Percentiles rank a stretch among this genome's conserved stretches.
Conservation (phyloP, 2,888 invertebrate species). For the Ochropleura plecta region DNA sequence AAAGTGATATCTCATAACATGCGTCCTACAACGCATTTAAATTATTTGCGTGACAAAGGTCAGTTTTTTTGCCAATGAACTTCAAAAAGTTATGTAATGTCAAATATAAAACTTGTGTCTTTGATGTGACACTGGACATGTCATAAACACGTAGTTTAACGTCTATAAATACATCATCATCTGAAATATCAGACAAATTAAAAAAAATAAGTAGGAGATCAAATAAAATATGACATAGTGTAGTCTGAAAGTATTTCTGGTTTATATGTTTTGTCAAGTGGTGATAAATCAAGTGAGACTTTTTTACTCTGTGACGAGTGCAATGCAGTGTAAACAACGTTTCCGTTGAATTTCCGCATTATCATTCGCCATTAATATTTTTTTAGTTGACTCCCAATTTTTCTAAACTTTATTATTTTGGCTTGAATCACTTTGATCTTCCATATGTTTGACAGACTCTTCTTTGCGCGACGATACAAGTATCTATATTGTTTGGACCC, state of each 20-base stretch:
- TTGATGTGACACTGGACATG: conserved; percentile 50
- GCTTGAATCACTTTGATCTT: background rate
- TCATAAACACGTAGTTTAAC: conserved; percentile 35
- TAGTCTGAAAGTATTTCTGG: conserved; percentile 21
- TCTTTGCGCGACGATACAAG: background rate
- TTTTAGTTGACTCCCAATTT: background rate
- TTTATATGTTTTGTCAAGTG: conserved; percentile 14
- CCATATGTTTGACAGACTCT: background rate
- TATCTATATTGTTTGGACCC: background rate
- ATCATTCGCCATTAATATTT: background rate
- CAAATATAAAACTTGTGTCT: conserved; percentile 24
- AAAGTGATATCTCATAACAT: conserved; percentile 45
- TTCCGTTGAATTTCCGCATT: conserved; percentile 33
- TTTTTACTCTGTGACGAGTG: background rate
- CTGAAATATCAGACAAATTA: conserved; percentile 30
- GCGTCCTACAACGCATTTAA: conserved; percentile 8
- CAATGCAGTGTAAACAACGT: conserved; percentile 15
- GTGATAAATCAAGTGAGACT: conserved; percentile 9
- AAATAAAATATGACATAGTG: conserved; percentile 41
- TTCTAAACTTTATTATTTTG: too few species aligned
- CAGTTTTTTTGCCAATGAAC: conserved; percentile 28
- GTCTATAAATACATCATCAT: conserved; percentile 18
- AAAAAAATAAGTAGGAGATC: conserved; percentile 40
- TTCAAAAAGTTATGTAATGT: conserved; percentile 27
- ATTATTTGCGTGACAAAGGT: conserved; percentile 47